These are phyloP conservation scores for Saxidomus purpurata DNA, from an alignment of 1,140 invertebrate species.

Conservation along the genomic window DNA sequence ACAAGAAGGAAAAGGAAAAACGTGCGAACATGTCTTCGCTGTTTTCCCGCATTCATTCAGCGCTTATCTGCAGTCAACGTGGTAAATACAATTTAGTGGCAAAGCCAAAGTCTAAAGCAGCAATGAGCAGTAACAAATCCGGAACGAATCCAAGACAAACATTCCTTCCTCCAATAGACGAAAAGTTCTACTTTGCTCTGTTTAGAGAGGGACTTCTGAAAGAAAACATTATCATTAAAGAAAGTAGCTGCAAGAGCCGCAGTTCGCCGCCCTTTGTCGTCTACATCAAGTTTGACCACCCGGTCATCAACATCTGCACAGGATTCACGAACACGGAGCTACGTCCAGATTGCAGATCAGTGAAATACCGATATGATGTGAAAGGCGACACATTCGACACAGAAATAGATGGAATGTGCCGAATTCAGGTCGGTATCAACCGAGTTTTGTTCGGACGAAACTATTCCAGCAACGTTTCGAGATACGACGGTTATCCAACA, in stretches of 20 bases:
- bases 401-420: constrained; percentile 6
- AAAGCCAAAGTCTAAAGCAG: neutral
- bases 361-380: neutral
- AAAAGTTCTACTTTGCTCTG: neutral
- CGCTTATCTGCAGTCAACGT: neutral
- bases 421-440: constrained; percentile 4
- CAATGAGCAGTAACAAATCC: neutral
- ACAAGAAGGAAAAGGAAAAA: neutral
- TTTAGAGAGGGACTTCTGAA: neutral
- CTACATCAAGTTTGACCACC: neutral
- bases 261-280: neutral
- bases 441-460: neutral
- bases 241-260: neutral
- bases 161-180: neutral
- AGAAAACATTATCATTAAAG: neutral
- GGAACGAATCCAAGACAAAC: neutral
- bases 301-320: constrained; percentile 12
- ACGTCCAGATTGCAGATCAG: neutral
- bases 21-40: neutral
- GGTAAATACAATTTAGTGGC: neutral
- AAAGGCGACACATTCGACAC: neutral
- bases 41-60: neutral
- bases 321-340: constrained; percentile 24
- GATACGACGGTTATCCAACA: neutral
- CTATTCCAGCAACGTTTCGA: neutral